phyloP scores from a whole-genome alignment of 2,797 vertebrate genomes.

The Danio kyathit region DNA sequence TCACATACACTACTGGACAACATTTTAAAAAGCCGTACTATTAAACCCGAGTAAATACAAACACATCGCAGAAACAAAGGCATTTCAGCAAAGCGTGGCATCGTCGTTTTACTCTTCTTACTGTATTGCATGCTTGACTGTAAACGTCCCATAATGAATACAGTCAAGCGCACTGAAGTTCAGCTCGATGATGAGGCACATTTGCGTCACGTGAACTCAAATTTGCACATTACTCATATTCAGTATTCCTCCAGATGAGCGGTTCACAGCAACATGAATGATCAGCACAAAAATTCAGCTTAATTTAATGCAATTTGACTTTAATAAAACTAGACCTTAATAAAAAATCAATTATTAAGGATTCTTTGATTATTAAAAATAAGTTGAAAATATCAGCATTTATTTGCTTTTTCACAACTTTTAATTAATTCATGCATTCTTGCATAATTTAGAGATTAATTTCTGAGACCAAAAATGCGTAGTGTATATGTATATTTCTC shows the following conservation, averaged over 20 bases:
- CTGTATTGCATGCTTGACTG: constrained; percentile 71
- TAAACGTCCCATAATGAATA: constrained; percentile 61
- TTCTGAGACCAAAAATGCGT: no score
- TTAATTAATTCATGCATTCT: no score
- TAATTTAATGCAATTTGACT: background rate
- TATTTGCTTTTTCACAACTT: no score
- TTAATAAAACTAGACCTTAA: background rate
- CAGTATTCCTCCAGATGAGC: no score
- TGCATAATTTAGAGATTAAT: no score
- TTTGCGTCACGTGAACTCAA: no score
- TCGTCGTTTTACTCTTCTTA: constrained; percentile 31
- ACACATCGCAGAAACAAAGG: constrained; percentile 37
- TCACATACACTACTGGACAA: background rate
- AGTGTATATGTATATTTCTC: no score
- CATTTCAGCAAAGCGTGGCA: constrained; percentile 49
- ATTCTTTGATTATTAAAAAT: no score
- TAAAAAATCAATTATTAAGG: background rate
- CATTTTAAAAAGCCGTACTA: constrained; percentile 1
- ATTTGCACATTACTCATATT: no score
- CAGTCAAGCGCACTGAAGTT: background rate
- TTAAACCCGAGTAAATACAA: constrained; percentile 22
- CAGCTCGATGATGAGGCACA: background rate
- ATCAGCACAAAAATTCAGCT: background rate
- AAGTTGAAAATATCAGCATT: no score
- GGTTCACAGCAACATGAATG: background rate